A percentile compares a stretch with the other conserved stretches of the same genome.
phyloP scores from a whole-genome alignment of 2,797 vertebrate genomes.

The Mormyrus proboscirostris region DNA sequence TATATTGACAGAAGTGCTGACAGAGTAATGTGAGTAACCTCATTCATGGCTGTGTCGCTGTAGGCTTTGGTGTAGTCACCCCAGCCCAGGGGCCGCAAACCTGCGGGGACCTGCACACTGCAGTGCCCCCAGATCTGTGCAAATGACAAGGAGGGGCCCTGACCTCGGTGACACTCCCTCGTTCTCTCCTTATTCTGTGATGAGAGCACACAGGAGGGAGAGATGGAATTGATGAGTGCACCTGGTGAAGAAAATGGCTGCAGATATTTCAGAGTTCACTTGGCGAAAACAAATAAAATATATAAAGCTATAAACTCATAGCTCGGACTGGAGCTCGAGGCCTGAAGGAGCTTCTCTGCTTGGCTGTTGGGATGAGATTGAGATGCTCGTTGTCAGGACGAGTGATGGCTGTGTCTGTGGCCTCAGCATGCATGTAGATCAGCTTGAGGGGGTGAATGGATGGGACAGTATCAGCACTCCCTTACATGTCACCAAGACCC shows the following conservation, averaged over 20 bases:
- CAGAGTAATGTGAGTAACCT: neutral
- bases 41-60: neutral
- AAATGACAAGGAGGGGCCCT: neutral
- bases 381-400: neutral
- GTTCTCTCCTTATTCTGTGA: constrained; percentile 50
- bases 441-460: neutral
- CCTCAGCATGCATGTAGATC: neutral
- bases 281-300: neutral
- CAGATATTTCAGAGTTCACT: neutral
- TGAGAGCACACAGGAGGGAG: constrained; percentile 76
- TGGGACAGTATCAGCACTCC: neutral
- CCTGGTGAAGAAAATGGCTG: constrained; percentile 29
- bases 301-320: neutral
- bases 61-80: neutral
- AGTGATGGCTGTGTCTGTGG: neutral
- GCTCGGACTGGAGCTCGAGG: neutral
- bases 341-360: neutral
- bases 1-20: neutral
- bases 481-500: neutral
- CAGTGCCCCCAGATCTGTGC: too few relatives aligned
- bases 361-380: neutral
- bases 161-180: constrained; percentile 33
- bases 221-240: constrained; percentile 76
- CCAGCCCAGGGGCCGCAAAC: neutral
- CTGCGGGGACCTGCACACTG: neutral